Evolutionary conservation across 2,888 invertebrate species (phyloP), one percentile per base, ranked within the genome.

Genomic region (Brachyptera putata): DNA sequence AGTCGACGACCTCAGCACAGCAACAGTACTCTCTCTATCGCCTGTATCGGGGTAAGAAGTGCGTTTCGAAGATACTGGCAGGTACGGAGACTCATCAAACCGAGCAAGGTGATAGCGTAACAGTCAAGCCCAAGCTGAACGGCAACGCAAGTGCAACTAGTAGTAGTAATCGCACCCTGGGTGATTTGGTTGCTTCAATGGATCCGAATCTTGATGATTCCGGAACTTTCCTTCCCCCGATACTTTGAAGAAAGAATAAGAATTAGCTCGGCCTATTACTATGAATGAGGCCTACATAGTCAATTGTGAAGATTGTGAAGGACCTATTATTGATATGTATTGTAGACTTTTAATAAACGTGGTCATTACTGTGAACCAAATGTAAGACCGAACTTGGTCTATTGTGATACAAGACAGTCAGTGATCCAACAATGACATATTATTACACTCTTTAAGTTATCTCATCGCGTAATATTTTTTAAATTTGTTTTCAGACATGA

Each of bases 171-270:
- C 48, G 58, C 14, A 56, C 53, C 37, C 11, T 74, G 71, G 64
- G 71, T 70, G 61, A 59, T 18, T 21, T 62, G 48, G 72, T 75
- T 62, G 75, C 76, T 65, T 75, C 76, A 64, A 71, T 77, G 66
- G 77, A 78, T 66, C 74, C 76, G 62, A 81, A 80, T 70, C 76
- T 82, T 65, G 82, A 83, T 69, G 82, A 83, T 72, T 82, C 83
- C 49, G 83, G 82, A 64, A 82, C 82, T 49, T 84, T 83, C 72
- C 74, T 84, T 68, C 83, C 83, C 48, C 81, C 83, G 61, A 82
- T 83, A 69, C 79, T 83, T 70, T 83, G 77, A 79, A 74, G 70
- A 3, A 16, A 2, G 25, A 34, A 21, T 11, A 7, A 18, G 13
- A 34, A 9, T 3, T 50, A 30, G 30, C 25, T 5, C 11, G 43